Conservation (phyloP, 2,113 vertebrate species). For the Lycocorax pyrrhopterus region DNA sequence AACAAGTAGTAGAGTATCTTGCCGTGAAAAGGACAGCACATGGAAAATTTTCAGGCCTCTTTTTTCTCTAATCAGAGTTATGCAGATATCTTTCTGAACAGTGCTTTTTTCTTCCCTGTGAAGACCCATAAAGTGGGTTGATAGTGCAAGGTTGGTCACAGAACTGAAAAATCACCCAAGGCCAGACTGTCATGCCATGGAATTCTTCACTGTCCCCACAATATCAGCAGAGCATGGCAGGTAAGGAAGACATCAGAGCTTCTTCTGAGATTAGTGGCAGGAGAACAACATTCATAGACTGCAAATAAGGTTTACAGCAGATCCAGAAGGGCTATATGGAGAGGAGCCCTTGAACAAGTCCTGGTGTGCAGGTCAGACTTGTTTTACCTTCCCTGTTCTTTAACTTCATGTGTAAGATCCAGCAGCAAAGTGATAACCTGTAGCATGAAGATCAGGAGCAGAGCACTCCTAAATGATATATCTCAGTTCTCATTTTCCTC, state of each 20-base stretch:
- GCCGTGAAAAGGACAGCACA: background rate
- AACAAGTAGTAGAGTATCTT: background rate
- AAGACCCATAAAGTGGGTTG: background rate
- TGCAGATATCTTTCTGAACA: background rate
- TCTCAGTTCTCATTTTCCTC: background rate
- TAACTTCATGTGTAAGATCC: background rate
- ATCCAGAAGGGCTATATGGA: background rate
- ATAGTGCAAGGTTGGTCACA: rapidly evolving
- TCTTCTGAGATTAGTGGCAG: background rate
- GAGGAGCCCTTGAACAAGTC: background rate
- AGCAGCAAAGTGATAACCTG: background rate
- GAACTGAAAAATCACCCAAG: background rate
- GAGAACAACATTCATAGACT: background rate
- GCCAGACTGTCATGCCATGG: no score
- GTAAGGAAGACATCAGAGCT: background rate
- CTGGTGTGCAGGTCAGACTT: background rate
- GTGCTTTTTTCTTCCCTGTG: background rate
- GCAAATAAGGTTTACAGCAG: background rate
- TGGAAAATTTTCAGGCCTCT: background rate
- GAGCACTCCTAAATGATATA: rapidly evolving
- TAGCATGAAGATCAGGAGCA: rapidly evolving
- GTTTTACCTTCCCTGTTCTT: background rate
- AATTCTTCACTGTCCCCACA: background rate
- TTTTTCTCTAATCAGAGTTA: background rate
- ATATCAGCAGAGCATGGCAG: background rate